phyloP scores from a whole-genome alignment of 2,113 vertebrate genomes.

The Grammomys surdaster region DNA sequence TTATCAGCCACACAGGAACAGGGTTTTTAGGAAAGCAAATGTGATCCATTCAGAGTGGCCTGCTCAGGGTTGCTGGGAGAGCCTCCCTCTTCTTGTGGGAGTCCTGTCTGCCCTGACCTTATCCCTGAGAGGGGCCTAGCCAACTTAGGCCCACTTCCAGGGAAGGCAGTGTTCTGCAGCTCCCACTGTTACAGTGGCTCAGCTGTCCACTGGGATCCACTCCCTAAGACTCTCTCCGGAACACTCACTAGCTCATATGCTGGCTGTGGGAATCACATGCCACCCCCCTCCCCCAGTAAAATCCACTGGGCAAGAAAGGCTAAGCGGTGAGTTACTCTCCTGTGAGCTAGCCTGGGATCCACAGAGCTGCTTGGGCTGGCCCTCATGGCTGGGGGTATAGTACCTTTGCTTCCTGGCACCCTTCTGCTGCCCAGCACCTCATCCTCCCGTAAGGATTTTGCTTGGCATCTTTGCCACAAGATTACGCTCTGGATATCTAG shows the following conservation, averaged over 20 bases:
- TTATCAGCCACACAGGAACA: neutral
- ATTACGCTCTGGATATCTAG: neutral
- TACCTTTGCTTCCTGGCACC: neutral
- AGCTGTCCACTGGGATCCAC: rapidly evolving
- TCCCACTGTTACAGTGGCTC: neutral
- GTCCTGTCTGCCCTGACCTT: neutral
- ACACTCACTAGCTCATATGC: rapidly evolving
- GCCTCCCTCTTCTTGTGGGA: neutral
- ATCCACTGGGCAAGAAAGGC: neutral
- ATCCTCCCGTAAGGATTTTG: neutral
- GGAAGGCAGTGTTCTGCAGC: neutral
- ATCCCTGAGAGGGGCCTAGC: neutral
- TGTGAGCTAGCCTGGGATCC: too few relatives aligned
- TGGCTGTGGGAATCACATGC: too few relatives aligned
- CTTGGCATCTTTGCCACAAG: neutral
- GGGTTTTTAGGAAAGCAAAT: neutral
- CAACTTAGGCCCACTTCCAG: neutral
- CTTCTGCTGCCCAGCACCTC: neutral
- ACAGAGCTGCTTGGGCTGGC: neutral
- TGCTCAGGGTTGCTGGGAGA: neutral
- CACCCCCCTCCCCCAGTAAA: neutral
- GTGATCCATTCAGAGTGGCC: neutral
- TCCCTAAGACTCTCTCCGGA: neutral
- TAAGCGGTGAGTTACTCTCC: neutral
- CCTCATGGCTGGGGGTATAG: neutral